Base-by-base conservation (phyloP, 2,113 vertebrate genomes). In the Vidua macroura region DNA sequence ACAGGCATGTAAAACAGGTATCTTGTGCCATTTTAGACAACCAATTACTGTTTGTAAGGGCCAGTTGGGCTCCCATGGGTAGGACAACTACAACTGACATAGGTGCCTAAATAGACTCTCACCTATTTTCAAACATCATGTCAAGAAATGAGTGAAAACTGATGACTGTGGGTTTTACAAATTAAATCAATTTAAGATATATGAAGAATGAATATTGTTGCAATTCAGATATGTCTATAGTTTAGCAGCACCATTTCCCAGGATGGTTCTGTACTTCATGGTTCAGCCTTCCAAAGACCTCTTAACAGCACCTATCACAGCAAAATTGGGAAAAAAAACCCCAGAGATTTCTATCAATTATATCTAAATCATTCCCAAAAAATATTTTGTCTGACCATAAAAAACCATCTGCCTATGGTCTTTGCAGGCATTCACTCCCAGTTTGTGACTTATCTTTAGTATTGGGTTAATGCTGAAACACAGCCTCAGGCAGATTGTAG, bases 401-500 rank as follows among this genome's bases (percentile, higher is more conserved):
- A 72, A 70, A 69, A 14, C 4, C 33, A 70, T 76, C 28, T 90
- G 19, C 39, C 44, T 44, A 17, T 7, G 28, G 35, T 48, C 52
- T 84, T 92, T 56, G 27, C 53, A 91, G 49, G 53, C n/a, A 67
- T 59, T 35, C 43, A 43, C 62, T 84, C 35, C 33, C 39, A 44
- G 41, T 67, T 59, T 4, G 6, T 78, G 60, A 52, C 22, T 78
- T 73, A 55, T 24, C 53, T 88, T 94, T 39, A 64, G 20, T 52
- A 49, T 35, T 30, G 59, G 39, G 48, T 35, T 76, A 77, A 83
- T 15, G 27, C 9, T 78, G 46, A 91, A 81, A 59, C 33, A 53
- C 3, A 4, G 48, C 43, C n/a, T 44, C 9, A 53, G 1, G 1
- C 6, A 53, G 41, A 82, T 0, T 58, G 41, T 31, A 62, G 53